Evolutionary conservation across 2,888 invertebrate genomes (phyloP), one percentile per base, ranked within the genome.

Genomic region (Cryptocephalus primarius): DNA sequence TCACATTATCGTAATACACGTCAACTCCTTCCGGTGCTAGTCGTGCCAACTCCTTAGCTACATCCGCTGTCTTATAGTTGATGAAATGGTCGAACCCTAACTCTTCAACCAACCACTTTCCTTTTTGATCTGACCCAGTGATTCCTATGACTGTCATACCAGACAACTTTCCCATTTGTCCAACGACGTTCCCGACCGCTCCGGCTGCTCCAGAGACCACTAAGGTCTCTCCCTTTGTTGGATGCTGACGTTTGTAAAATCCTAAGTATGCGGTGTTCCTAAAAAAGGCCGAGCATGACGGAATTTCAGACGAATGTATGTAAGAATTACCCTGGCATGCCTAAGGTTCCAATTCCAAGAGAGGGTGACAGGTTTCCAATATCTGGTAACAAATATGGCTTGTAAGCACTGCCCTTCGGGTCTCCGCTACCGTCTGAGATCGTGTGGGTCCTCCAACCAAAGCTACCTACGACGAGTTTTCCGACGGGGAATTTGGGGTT

Each of bases 191-290:
- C 4, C 87, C 88, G 9, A 87, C 85, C 33, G 85, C 85, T 11
- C 87, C 87, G 32, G 84, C 86, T 10, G 86, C 87, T 4, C 80
- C 80, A 33, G 78, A 80, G 1, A 87, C 77, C 1, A 82, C 79
- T n/a, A 87, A 74, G 1, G 80, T 80, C 65, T 88, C 85, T 8
- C 83, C 85, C 8, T 73, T 56, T 66, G 83, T 80, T 1, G 85
- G 83, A 48, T 78, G 66, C 53, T 83, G 84, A 49, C 85, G 70
- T 54, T 85, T 81, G 51, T 79, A 65, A 9, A 86, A 69, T 1
- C 85, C 86, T 67, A 85, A 85, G 60, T 83, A 82, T 0, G 85
- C 84, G 4, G 85, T 82, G 55, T 78, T 79, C 12, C 85, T 83
- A 55, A 12, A 4, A 36, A 36, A 36, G 22, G 22, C 22, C 22